Evolutionary conservation across 2,113 vertebrate genomes (phyloP).

Genomic region (Stigmatopora nigra): DNA sequence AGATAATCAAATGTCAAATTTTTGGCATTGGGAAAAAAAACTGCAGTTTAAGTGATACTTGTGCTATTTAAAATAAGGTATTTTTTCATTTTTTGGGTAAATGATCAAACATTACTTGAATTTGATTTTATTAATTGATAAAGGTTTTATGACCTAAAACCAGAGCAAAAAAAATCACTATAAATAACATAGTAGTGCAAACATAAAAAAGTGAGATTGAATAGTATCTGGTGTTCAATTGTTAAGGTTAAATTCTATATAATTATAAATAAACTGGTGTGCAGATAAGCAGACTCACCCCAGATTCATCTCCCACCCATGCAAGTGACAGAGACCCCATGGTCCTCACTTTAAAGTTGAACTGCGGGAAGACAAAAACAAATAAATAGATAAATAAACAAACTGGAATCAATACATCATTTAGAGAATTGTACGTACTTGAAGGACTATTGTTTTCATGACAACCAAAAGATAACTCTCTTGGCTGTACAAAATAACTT

Average conservation of each 20-base stretch:
- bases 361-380: slow-evolving; percentile 52
- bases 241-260: background rate
- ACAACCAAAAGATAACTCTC: slow-evolving; percentile 25
- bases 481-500: slow-evolving; percentile 37
- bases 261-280: background rate
- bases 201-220: background rate
- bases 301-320: slow-evolving; percentile 83
- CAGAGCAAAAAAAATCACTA: background rate
- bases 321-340: slow-evolving; percentile 77
- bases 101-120: no score
- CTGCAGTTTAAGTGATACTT: no score
- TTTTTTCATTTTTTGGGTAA: background rate
- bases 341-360: slow-evolving; percentile 74
- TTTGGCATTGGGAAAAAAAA: no score
- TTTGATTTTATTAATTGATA: background rate
- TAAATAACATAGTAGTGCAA: no score
- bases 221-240: background rate
- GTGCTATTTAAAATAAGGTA: no score
- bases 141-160: background rate
- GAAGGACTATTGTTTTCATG: background rate
- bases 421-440: background rate
- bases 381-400: background rate
- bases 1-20: no score
- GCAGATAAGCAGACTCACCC: slow-evolving; percentile 69
- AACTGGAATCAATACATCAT: background rate